Base-by-base conservation (phyloP, 2,113 vertebrate genomes). In the Dermatemys mawii region DNA sequence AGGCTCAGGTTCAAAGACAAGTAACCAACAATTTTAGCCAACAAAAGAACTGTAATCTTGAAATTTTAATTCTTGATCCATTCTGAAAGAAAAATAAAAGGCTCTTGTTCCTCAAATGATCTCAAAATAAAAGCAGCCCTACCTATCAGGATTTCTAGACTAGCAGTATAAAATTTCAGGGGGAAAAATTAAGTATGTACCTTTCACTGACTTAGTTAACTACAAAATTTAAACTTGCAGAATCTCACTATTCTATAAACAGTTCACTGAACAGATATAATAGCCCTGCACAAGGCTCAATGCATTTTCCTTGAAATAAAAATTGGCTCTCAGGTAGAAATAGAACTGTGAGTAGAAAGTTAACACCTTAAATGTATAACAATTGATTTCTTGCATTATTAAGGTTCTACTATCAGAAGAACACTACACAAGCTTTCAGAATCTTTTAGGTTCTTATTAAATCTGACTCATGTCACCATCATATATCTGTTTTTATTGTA, bases 61-160 rank as follows among this genome's bases (percentile, higher is more conserved):
- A 27, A 21, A 86, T 73, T 92, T 55, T 67, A 86, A 1, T 53
- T 46, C 14, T 75, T 46, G 26, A 76, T 13, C 26, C 73, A 78
- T 46, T n/a, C 63, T 86, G 73, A 94, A 86, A 63, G 89, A 91
- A 87, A 91, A 92, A 93, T 82, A 90, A 81, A 70, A 55, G 73
- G 6, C 49, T 80, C 26, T 12, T 22, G 0, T 0, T 51, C 81
- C 87, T 81, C 54, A 41, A 86, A 57, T 82, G 55, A 86, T 76
- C 41, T 76, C 41, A 88, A 90, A 41, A 73, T 79, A 88, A 92
- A 90, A 93, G 46, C 38, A 73, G 53, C 46, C 84, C 76, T 92
- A 27, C 46, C 82, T 51, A 84, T 12, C 41, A 57, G 8, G 35
- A 70, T 70, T 70, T 70, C n/a, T 70, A 38, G 54, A 92, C 82